Percentiles rank a stretch among this genome's conserved stretches.
phyloP scores from a whole-genome alignment of 2,797 vertebrate species.

The Taenioides sp. region DNA sequence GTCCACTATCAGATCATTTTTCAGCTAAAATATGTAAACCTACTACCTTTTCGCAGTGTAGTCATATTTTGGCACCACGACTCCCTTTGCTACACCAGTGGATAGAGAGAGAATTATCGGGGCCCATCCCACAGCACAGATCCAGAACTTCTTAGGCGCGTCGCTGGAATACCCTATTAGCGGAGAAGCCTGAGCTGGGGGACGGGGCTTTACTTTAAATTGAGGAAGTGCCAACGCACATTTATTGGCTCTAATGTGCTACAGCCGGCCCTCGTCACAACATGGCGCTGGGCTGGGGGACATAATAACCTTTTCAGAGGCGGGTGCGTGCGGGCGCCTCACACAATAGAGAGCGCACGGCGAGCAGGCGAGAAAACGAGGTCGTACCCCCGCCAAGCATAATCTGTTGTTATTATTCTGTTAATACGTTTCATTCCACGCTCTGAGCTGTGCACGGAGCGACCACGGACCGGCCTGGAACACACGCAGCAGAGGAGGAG shows the following conservation, averaged over 20 bases:
- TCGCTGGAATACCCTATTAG: slow-evolving; percentile 83
- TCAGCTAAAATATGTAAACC: background rate
- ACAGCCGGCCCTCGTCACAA: slow-evolving; percentile 71
- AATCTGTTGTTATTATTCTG: slow-evolving; percentile 83
- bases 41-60: background rate
- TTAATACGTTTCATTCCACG: slow-evolving; percentile 75
- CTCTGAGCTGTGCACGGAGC: slow-evolving; percentile 56
- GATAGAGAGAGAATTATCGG: slow-evolving; percentile 64
- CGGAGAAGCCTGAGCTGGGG: slow-evolving; percentile 75
- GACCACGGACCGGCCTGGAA: background rate
- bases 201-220: slow-evolving; percentile 85
- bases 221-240: slow-evolving; percentile 87
- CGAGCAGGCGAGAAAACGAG: slow-evolving; percentile 68
- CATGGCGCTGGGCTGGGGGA: slow-evolving; percentile 59
- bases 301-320: slow-evolving; percentile 81
- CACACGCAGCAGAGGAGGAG: background rate
- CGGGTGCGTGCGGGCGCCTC: slow-evolving; percentile 65
- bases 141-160: slow-evolving; percentile 77
- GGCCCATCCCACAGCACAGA: slow-evolving; percentile 67
- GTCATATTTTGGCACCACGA: slow-evolving; percentile 30
- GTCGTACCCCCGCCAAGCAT: slow-evolving; percentile 73
- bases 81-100: slow-evolving; percentile 51
- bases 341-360: slow-evolving; percentile 79
- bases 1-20: background rate
- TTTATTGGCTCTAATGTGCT: slow-evolving; percentile 87